Evolutionary conservation across 2,888 invertebrate genomes (phyloP).

Genomic region (Frankliniella intonsa): DNA sequence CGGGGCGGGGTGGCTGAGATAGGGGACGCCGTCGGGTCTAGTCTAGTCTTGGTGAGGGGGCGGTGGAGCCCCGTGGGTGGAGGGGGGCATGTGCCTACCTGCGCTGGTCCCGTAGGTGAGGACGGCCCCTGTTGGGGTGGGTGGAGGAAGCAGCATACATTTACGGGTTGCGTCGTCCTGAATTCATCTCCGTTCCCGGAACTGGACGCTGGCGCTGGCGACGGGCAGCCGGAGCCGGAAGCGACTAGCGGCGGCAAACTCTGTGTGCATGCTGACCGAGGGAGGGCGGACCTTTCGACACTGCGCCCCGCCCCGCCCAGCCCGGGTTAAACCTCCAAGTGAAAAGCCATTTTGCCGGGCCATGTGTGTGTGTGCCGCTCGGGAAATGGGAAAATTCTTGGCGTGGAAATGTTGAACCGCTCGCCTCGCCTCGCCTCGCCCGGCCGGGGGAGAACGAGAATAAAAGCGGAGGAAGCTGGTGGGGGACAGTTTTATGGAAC

Average conservation of each 20-base stretch:
- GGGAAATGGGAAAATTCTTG: constrained; percentile 24
- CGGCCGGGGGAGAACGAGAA: background rate
- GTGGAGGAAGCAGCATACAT: background rate
- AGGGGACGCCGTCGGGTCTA: too few relatives aligned
- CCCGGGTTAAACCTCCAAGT: background rate
- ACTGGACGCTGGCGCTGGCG: too few relatives aligned
- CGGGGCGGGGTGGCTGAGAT: background rate
- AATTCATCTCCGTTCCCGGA: too few relatives aligned
- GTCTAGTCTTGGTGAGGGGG: background rate
- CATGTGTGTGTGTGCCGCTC: background rate
- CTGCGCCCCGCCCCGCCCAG: background rate
- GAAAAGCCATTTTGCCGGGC: background rate
- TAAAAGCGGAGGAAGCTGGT: background rate
- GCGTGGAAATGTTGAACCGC: constrained; percentile 15
- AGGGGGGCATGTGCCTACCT: background rate
- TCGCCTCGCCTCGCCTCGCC: background rate
- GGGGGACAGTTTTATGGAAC: constrained; percentile 16
- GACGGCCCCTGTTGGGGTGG: background rate
- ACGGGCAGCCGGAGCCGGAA: too few relatives aligned
- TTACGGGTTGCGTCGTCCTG: too few relatives aligned
- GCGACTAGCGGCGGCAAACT: too few relatives aligned
- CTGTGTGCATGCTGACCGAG: background rate
- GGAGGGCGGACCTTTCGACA: background rate
- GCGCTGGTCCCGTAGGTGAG: background rate
- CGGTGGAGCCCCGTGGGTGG: background rate